Evolutionary conservation across 2,888 invertebrate genomes (phyloP).

Genomic region (Dioctria linearis): DNA sequence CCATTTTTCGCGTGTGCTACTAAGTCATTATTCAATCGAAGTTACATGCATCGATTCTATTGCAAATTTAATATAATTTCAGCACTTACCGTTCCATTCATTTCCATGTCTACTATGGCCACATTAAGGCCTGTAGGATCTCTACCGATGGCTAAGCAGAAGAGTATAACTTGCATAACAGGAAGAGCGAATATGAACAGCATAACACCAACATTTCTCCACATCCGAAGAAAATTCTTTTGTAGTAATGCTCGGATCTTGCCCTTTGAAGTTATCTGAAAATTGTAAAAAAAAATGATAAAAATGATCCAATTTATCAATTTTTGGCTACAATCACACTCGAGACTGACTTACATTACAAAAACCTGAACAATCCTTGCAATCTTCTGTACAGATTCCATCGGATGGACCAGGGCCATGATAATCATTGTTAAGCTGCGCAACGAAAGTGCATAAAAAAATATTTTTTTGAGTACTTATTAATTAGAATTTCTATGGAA

Average conservation of each 20-base stretch:
- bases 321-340: neutral
- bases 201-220: slow-evolving; percentile 94
- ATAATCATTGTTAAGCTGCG: slow-evolving; percentile 11
- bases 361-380: slow-evolving; percentile 74
- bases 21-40: too few relatives aligned
- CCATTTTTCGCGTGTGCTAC: too few relatives aligned
- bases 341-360: slow-evolving; percentile 70
- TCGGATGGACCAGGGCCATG: neutral
- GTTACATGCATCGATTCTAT: too few relatives aligned
- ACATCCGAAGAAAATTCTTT: slow-evolving; percentile 92
- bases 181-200: slow-evolving; percentile 94
- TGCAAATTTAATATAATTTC: too few relatives aligned
- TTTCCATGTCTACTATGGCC: slow-evolving; percentile 84
- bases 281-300: slow-evolving; percentile 45
- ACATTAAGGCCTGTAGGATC: slow-evolving; percentile 87
- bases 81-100: slow-evolving; percentile 69
- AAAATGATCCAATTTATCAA: neutral
- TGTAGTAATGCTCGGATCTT: slow-evolving; percentile 88
- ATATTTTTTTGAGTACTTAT: neutral
- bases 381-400: slow-evolving; percentile 67
- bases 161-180: slow-evolving; percentile 94
- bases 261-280: slow-evolving; percentile 83
- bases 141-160: slow-evolving; percentile 92
- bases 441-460: neutral
- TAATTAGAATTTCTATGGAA: slow-evolving; percentile 15